Evolutionary conservation across 2,888 invertebrate genomes (phyloP).

Genomic region (Hyalella azteca): DNA sequence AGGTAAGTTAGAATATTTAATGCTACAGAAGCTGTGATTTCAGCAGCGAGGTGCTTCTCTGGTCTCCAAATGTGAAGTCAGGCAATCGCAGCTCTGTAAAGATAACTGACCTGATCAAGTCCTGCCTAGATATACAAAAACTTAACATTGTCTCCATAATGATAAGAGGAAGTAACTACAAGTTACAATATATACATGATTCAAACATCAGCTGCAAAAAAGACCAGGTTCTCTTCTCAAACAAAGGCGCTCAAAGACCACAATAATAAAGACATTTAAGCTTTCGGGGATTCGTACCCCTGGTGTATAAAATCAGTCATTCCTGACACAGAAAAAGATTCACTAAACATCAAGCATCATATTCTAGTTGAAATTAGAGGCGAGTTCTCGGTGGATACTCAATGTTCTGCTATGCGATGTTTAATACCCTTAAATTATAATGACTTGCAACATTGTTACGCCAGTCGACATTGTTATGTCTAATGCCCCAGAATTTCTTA

Average conservation of each 20-base stretch:
- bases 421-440: too few species aligned
- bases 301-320: too few species aligned
- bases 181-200: conserved; percentile 26
- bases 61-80: not conserved
- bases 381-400: too few species aligned
- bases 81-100: not conserved
- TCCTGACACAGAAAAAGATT: too few species aligned
- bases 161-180: conserved; percentile 12
- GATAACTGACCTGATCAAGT: conserved; percentile 10
- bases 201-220: conserved; percentile 10
- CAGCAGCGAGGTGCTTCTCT: not conserved
- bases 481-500: too few species aligned
- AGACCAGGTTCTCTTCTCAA: not conserved
- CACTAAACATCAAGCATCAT: too few species aligned
- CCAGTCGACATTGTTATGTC: too few species aligned
- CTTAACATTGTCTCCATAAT: conserved; percentile 26
- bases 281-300: too few species aligned
- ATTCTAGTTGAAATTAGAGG: too few species aligned
- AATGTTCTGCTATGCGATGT: too few species aligned
- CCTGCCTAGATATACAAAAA: conserved; percentile 36
- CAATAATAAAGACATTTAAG: not conserved
- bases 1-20: not conserved
- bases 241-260: not conserved
- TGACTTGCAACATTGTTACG: too few species aligned
- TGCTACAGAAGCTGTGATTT: not conserved